A percentile compares a stretch with the other conserved stretches of the same genome.
These are phyloP conservation scores for Oeneis ivallda DNA, from an alignment of 2,888 invertebrate species.

Conservation along the genomic window DNA sequence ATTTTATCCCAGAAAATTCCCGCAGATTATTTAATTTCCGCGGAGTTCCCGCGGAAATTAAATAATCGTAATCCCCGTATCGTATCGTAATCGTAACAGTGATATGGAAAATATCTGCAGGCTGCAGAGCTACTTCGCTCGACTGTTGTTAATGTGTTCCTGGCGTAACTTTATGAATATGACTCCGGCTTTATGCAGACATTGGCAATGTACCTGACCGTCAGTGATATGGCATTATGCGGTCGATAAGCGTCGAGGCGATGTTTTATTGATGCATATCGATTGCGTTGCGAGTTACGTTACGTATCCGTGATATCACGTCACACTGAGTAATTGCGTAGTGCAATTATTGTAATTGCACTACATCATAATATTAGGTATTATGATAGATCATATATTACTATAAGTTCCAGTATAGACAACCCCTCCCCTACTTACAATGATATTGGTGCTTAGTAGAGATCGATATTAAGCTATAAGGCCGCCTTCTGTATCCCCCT, in stretches of 20 bases:
- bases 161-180: neutral
- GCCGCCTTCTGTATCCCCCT: too few species aligned
- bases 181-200: constrained; percentile 1
- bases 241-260: constrained; percentile 51
- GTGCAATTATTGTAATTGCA: neutral
- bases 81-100: too few species aligned
- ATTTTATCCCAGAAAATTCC: too few species aligned
- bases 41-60: too few species aligned
- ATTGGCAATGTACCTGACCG: constrained; percentile 64
- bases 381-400: too few species aligned
- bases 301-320: neutral
- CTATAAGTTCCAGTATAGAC: neutral
- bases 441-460: too few species aligned
- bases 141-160: neutral
- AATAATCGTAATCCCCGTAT: too few species aligned
- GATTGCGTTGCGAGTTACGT: constrained; percentile 18
- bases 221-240: constrained; percentile 38
- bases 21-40: too few species aligned
- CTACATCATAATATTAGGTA: too few species aligned
- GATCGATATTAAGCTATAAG: too few species aligned
- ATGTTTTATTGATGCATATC: constrained; percentile 32
- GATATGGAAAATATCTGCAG: too few species aligned
- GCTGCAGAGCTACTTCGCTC: too few species aligned
- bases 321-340: neutral
- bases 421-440: neutral